Evolutionary conservation across 2,888 invertebrate species (phyloP).

Genomic region (Aphodius granarius): DNA sequence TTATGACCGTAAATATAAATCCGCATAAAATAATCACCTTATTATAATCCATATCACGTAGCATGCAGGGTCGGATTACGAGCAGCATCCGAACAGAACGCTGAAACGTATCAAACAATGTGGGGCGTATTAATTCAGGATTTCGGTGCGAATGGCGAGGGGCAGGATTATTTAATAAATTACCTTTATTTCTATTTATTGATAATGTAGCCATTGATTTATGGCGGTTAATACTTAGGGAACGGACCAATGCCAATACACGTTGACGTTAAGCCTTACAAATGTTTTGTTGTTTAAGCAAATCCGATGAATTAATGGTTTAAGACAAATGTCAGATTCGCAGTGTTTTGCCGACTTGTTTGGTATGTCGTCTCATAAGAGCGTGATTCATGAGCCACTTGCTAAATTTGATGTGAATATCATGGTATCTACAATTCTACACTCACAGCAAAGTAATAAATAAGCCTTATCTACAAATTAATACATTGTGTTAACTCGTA

Average conservation of each 20-base stretch:
- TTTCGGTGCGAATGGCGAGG: conserved; percentile 5
- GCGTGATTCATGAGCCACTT: conserved; percentile 6
- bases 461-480: no score
- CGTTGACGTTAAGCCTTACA: conserved; percentile 8
- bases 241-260: neutral
- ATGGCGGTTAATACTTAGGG: neutral
- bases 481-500: no score
- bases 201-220: conserved; percentile 10
- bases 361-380: conserved; percentile 2
- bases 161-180: conserved; percentile 14
- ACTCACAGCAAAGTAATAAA: no score
- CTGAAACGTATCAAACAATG: conserved; percentile 6
- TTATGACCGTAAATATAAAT: neutral
- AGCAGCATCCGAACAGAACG: neutral
- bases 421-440: neutral
- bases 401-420: neutral
- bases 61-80: neutral
- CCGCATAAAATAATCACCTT: neutral
- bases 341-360: neutral
- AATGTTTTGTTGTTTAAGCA: conserved; percentile 13
- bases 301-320: conserved; percentile 11
- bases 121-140: conserved; percentile 6
- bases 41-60: neutral
- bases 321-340: conserved; percentile 7
- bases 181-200: conserved; percentile 15